These are phyloP conservation scores for Betta splendens DNA, from an alignment of 2,797 vertebrate genomes.

Conservation along the genomic window DNA sequence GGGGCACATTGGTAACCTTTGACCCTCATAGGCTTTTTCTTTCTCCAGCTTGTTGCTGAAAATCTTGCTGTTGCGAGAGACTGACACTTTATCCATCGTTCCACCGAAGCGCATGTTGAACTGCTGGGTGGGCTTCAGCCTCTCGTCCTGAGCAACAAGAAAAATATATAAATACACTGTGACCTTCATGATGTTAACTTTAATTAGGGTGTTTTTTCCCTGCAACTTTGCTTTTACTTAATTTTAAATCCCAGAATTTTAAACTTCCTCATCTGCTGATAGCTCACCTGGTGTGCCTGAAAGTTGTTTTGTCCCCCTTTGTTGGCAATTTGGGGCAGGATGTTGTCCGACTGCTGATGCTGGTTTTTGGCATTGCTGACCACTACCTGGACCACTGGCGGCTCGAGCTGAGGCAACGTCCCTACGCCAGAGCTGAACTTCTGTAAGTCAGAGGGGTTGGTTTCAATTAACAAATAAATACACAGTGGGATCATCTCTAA, in stretches of 20 bases:
- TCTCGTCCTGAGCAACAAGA: conserved; percentile 78
- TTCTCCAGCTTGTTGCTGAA: conserved; percentile 80
- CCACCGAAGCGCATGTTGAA: conserved; percentile 77
- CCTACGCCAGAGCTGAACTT: conserved; percentile 75
- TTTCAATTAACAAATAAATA: background rate
- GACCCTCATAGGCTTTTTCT: conserved; percentile 76
- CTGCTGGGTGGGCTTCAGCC: conserved; percentile 69
- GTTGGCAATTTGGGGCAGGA: conserved; percentile 82
- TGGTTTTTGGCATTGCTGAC: conserved; percentile 84
- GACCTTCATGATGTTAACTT: background rate
- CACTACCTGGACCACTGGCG: conserved; percentile 81
- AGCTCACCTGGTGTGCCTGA: conserved; percentile 73
- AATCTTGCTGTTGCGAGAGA: conserved; percentile 72
- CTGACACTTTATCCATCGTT: conserved; percentile 76
- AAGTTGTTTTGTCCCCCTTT: conserved; percentile 78
- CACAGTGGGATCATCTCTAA: background rate
- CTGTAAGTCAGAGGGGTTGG: conserved; percentile 51
- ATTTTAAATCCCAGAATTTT: no score
- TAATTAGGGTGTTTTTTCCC: no score
- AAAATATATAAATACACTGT: background rate
- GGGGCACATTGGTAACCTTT: conserved; percentile 88
- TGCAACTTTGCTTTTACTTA: background rate
- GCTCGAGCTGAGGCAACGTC: conserved; percentile 81
- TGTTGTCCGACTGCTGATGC: conserved; percentile 80
- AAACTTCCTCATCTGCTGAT: no score